Evolutionary conservation across 2,888 invertebrate genomes (phyloP).

Genomic region (Priocnemis perturbator): DNA sequence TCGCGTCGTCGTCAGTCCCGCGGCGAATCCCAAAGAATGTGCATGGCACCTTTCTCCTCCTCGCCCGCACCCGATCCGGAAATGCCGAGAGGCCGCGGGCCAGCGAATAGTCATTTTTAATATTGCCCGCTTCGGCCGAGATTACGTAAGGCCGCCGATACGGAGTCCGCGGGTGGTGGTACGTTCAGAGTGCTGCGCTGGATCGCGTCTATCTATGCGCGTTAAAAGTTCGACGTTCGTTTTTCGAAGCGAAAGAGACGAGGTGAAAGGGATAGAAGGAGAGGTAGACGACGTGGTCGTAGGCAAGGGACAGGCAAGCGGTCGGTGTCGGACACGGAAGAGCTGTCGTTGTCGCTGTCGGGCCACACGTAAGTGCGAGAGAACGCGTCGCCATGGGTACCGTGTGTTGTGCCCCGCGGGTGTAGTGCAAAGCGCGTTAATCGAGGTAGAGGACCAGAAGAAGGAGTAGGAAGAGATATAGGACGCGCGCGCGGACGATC

Average conservation of each 20-base stretch:
- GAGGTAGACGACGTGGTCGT: neutral
- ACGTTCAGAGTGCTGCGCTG: too few relatives aligned
- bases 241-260: neutral
- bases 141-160: too few relatives aligned
- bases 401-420: constrained; percentile 58
- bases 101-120: too few relatives aligned
- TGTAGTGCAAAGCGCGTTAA: constrained; percentile 51
- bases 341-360: too few relatives aligned
- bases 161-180: too few relatives aligned
- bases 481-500: constrained; percentile 33
- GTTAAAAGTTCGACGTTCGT: too few relatives aligned
- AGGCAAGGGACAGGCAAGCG: neutral
- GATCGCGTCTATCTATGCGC: too few relatives aligned
- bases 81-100: too few relatives aligned
- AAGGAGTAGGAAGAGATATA: constrained; percentile 21
- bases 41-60: neutral
- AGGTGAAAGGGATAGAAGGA: neutral
- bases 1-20: constrained; percentile 48
- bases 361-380: constrained; percentile 29
- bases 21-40: constrained; percentile 42
- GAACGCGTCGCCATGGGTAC: constrained; percentile 58
- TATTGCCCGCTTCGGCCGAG: too few relatives aligned
- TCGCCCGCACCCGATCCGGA: too few relatives aligned
- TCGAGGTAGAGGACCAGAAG: constrained; percentile 14
- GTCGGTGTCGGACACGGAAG: constrained; percentile 2